Conservation (phyloP, 2,797 vertebrate genomes). For the Scleropages formosus region DNA sequence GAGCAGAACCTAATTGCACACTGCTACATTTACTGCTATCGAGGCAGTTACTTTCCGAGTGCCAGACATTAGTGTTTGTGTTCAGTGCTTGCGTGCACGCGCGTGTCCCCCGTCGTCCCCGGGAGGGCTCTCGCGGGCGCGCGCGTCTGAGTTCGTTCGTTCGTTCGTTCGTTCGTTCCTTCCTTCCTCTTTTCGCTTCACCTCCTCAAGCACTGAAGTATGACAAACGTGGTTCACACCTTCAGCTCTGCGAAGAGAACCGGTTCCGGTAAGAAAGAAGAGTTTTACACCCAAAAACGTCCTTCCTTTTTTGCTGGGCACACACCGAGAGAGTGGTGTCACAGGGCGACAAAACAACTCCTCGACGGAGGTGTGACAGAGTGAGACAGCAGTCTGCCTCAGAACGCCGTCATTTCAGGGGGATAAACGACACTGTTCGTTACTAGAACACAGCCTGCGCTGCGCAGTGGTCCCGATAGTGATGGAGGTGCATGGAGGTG, state of each 20-base stretch:
- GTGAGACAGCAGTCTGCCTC: no score
- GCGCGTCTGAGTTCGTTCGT: slow-evolving; percentile 56
- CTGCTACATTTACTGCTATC: slow-evolving; percentile 97
- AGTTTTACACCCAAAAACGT: slow-evolving; percentile 20
- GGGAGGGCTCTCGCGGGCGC: slow-evolving; percentile 74
- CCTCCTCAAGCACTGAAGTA: slow-evolving; percentile 71
- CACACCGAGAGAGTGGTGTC: neutral
- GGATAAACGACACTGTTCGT: no score
- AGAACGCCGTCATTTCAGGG: no score
- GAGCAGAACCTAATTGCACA: slow-evolving; percentile 88
- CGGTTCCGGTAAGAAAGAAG: slow-evolving; percentile 36
- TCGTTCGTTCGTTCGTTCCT: slow-evolving; percentile 4
- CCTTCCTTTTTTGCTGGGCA: slow-evolving; percentile 3
- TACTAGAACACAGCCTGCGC: no score
- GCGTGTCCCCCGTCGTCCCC: slow-evolving; percentile 33
- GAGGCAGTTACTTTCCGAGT: slow-evolving; percentile 85
- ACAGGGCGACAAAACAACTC: no score
- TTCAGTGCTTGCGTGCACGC: slow-evolving; percentile 89
- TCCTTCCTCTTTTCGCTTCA: slow-evolving; percentile 63
- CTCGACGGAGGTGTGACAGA: no score
- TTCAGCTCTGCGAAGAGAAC: slow-evolving; percentile 65
- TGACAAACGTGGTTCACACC: slow-evolving; percentile 63
- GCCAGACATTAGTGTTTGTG: slow-evolving; percentile 91
- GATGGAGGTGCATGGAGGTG: neutral
- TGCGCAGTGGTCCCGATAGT: no score